Base-by-base conservation (phyloP, 2,888 invertebrate species). In the Pimpla rufipes region DNA sequence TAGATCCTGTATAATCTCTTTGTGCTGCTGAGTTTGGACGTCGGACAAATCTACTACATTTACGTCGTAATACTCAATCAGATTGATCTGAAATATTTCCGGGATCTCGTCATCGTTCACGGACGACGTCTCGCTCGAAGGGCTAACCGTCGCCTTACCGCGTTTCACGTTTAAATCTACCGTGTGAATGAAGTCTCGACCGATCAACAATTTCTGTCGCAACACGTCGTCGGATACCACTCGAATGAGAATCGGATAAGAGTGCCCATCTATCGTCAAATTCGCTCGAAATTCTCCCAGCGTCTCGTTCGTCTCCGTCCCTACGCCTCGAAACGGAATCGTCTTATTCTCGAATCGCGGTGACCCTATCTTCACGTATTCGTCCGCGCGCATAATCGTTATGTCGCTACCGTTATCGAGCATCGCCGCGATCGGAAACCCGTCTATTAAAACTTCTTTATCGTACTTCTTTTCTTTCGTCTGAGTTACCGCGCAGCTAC, bases 291-390 rank as follows among this genome's bases (percentile, higher is more conserved):
- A 71, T 42, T 74, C 78, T 0, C 82, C 80, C 18, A 78, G 21
- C 1, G 87, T 87, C 42, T 47, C 23, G 10, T 85, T 81, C 18
- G 62, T 45, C 7, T 45, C 42, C 1, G 52, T 68, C 0, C 86
- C 86, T 8, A 83, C 23, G 6, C 85, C 85, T 16, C 59, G 80
- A 66, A 87, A 88, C 13, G 66, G 75, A n/a, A 57, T 85, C 7
- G 57, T 45, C 42, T 21, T 66, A 21, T 21, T 66, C 16, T 66
- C 21, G 13, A 66, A 13, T 10, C 64, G 64, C 42, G 64, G 64
- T 16, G 45, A 50, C n/a, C 81, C 75, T 2, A 57, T 10, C 42
- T 70, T 47, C 29, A 23, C 23, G n/a, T 77, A 47, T 18, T 47
- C 52, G 13, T 45, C 37, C 21, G 16, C 62, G n/a, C 57, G 59